A percentile compares a stretch with the other conserved stretches of the same genome.
phyloP scores from a whole-genome alignment of 2,113 vertebrate genomes.

The Mesembrinibis cayennensis region DNA sequence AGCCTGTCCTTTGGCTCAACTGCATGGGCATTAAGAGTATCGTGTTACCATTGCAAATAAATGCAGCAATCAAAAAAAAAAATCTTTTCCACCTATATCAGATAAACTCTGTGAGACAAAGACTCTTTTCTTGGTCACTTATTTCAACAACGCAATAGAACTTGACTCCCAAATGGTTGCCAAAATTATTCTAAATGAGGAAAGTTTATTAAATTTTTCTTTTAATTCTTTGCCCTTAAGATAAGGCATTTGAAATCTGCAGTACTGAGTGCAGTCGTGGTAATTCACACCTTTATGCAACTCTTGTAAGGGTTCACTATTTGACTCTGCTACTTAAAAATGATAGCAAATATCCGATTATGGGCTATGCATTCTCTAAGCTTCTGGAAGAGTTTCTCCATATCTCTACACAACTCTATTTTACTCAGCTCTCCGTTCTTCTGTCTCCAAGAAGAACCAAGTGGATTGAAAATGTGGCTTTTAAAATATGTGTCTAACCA shows the following conservation, averaged over 20 bases:
- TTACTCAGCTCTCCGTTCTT: neutral
- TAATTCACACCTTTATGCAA: neutral
- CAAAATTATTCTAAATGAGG: neutral
- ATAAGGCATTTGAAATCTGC: neutral
- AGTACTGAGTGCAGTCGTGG: neutral
- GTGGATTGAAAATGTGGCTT: neutral
- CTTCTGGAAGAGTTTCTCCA: neutral
- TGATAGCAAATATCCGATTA: neutral
- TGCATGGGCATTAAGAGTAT: neutral
- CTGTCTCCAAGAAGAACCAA: neutral
- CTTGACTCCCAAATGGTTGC: neutral
- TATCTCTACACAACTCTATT: neutral
- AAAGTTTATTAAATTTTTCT: neutral
- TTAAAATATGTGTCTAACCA: neutral
- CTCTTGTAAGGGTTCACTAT: neutral
- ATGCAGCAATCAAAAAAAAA: neutral
- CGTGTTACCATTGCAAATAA: neutral
- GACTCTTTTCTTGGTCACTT: neutral
- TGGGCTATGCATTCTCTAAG: neutral
- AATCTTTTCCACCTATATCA: neutral
- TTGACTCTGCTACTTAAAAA: neutral
- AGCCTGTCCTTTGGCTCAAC: slow-evolving; percentile 22
- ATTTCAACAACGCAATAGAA: neutral
- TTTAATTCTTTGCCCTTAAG: neutral
- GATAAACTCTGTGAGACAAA: neutral